phyloP scores from a whole-genome alignment of 2,797 vertebrate species.

The Phrynocephalus forsythii region DNA sequence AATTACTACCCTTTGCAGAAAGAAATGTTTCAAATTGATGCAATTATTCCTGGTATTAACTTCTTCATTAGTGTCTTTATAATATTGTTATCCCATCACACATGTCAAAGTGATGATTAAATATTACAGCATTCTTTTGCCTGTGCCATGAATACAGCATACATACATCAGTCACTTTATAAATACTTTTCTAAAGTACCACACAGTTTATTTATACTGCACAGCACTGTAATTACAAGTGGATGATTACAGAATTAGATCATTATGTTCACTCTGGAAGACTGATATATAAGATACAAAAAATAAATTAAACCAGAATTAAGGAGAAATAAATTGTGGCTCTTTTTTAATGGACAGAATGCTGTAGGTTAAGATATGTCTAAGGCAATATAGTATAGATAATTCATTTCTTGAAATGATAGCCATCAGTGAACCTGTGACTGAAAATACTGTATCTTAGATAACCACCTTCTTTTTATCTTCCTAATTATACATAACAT shows the following conservation, averaged over 20 bases:
- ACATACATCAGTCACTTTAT: slow-evolving; percentile 11
- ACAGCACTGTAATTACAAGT: slow-evolving; percentile 49
- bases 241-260: slow-evolving; percentile 47
- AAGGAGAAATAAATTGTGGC: slow-evolving; percentile 1
- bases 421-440: not conserved
- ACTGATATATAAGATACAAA: slow-evolving; percentile 46
- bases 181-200: slow-evolving; percentile 2
- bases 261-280: slow-evolving; percentile 61
- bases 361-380: slow-evolving; percentile 24
- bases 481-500: not conserved
- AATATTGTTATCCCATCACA: not conserved
- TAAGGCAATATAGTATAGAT: slow-evolving; percentile 4
- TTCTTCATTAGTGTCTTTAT: not conserved
- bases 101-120: slow-evolving; percentile 1
- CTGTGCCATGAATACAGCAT: not conserved
- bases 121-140: not conserved
- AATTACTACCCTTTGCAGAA: not conserved
- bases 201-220: slow-evolving; percentile 16
- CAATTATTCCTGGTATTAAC: not conserved
- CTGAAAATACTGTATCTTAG: not conserved
- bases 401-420: not conserved
- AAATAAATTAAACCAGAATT: slow-evolving; percentile 48
- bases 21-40: not conserved
- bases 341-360: slow-evolving; percentile 37
- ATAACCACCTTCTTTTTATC: not conserved